Evolutionary conservation across 2,888 invertebrate species (phyloP), one percentile per base, ranked within the genome.

Genomic region (Matsumyia berberina): DNA sequence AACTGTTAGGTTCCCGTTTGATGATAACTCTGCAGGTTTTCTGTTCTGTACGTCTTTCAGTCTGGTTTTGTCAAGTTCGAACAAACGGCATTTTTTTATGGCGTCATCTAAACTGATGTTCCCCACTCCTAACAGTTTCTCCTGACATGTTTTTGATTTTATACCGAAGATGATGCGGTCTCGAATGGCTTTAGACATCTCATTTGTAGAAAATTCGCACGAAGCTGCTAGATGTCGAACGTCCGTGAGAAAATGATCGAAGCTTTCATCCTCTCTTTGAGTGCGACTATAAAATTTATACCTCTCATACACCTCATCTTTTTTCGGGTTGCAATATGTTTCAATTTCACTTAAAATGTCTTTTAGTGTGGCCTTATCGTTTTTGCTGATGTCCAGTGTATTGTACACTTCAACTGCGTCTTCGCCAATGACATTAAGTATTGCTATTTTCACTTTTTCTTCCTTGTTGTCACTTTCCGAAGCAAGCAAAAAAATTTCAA

Each of bases 171-270:
- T 44, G 44, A 44, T 17, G 8, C 17, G 46, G 46, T 46, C 46
- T 19, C 46, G 53, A 8, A 33, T 55, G 1, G 33, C 55, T 17
- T 35, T 55, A n/a, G 17, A 35, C 3, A 55, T 17, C 11, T 60
- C 60, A 11, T 31, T 15, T 15, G 44, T 11, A 6, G 60, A 60
- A 60, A 60, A 62, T 19, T 62, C 44, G 6, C 46, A 44, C 33
- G 46, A 6, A n/a, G 31, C 46, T 31, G 44, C 11, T 33, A 35
- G 17, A n/a, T 62, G 46, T 11, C 17, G 6, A 12, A 62, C 12
- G 17, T 62, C 46, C 17, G 62, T 62, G 5, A 62, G 33, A 33
- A 62, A 62, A 46, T 46, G 33, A 46, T 62, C 62, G 33, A 62
- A 46, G 17, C 46, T 62, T 33, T 62, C 33, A 19, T 46, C 33